phyloP scores from a whole-genome alignment of 2,797 vertebrate genomes.

The Protonibea diacanthus region DNA sequence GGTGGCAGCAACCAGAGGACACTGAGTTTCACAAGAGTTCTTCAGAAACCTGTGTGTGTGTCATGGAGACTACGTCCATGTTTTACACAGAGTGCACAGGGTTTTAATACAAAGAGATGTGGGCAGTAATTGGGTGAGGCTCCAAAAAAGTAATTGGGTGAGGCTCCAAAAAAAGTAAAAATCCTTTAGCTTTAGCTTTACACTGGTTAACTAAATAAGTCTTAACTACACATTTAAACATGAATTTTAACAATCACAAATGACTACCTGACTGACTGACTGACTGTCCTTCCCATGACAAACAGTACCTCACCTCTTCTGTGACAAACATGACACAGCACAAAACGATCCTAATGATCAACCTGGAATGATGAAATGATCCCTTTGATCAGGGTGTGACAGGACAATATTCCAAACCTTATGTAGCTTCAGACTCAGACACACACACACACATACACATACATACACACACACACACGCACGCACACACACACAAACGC shows the following conservation, averaged over 20 bases:
- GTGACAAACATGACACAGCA: slow-evolving; percentile 2
- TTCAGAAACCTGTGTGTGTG: no score
- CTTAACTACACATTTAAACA: neutral
- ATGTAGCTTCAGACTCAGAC: neutral
- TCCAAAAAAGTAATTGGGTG: no score
- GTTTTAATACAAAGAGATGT: no score
- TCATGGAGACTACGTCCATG: no score
- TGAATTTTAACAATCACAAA: neutral
- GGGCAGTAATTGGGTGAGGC: no score
- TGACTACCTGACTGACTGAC: neutral
- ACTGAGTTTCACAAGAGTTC: no score
- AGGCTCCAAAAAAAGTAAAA: no score
- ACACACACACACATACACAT: neutral
- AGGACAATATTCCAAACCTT: neutral
- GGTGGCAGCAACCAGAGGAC: no score
- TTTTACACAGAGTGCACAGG: no score
- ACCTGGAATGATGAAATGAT: neutral
- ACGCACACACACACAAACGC: slow-evolving; percentile 4
- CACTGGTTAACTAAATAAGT: neutral
- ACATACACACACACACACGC: neutral
- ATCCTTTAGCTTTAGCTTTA: neutral
- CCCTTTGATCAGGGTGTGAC: slow-evolving; percentile 6
- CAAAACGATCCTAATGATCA: neutral
- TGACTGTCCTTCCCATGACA: neutral
- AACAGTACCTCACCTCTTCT: neutral